Percentiles rank a stretch among this genome's conserved stretches.
Evolutionary conservation across 1,140 invertebrate genomes (phyloP).

Genomic region (Stenopsyche tienmushanensis): DNA sequence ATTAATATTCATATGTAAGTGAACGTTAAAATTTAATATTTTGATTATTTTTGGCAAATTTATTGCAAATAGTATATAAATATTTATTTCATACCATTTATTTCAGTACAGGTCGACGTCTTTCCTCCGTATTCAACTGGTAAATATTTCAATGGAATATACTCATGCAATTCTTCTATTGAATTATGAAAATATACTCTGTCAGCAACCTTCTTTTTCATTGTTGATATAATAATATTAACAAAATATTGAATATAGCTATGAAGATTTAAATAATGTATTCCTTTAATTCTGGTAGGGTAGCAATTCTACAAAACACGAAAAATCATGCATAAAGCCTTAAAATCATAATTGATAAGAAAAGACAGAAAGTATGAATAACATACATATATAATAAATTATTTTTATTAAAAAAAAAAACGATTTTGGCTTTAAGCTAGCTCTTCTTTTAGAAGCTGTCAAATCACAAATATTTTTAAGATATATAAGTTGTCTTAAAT

Average conservation of each 20-base stretch:
- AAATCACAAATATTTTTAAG: too few species aligned
- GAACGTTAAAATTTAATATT: not conserved
- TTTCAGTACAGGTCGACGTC: not conserved
- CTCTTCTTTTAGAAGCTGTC: too few species aligned
- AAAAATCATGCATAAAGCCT: too few species aligned
- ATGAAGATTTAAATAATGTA: slow-evolving; percentile 13
- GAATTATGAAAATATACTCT: slow-evolving; percentile 18
- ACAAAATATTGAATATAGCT: slow-evolving; percentile 1
- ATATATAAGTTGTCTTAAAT: too few species aligned
- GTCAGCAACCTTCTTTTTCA: slow-evolving; percentile 15
- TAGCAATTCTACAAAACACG: slow-evolving; percentile 30
- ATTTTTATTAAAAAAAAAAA: too few species aligned
- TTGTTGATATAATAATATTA: not conserved
- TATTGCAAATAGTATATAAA: not conserved
- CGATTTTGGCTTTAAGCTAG: too few species aligned
- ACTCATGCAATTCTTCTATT: slow-evolving; percentile 7
- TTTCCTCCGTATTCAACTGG: slow-evolving; percentile 22
- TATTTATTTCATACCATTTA: not conserved
- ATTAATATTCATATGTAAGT: not conserved
- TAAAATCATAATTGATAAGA: too few species aligned
- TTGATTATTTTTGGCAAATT: not conserved
- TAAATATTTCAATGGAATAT: slow-evolving; percentile 8
- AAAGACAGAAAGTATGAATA: too few species aligned
- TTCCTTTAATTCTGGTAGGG: not conserved
- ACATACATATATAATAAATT: too few species aligned